Evolutionary conservation across 2,113 vertebrate species (phyloP), one percentile per base, ranked within the genome.

Genomic region (Tor tambroides): DNA sequence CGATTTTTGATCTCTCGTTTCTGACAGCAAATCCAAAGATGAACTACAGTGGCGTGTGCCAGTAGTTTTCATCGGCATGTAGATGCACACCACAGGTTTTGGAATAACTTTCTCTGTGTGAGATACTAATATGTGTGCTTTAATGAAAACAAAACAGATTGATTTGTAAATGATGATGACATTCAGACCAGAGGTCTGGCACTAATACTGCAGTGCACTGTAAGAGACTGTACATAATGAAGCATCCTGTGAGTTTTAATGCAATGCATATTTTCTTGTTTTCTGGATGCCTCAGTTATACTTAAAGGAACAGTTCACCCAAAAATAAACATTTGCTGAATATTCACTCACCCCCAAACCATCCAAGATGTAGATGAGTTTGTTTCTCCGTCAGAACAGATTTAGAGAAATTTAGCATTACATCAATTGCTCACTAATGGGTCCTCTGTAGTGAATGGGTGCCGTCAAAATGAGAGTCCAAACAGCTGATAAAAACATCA

Each of bases 1-100:
- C 75, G 14, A 30, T 54, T 78, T 78, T 74, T 67, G 23, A 46
- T 43, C 1, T 21, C 14, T 81, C 56, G 41, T 61, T 80, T 35
- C 21, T 81, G 56, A 61, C 30, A 14, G 78, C n/a, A 28, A 67
- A 43, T 83, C 80, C 19, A 35, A 69, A 83, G n/a, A 71, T 32
- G 19, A 12, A 35, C 26, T 71, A 4, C 49, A 71, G 26, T 46
- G 3, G 10, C 49, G 17, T 49, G 43, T 12, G 35, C 12, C 23
- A 41, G 35, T 63, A 23, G 51, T 9, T 54, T 26, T 83, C 28
- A 83, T 83, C 49, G 11, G 19, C 26, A 49, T 46, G 26, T 14
- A 65, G 2, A 26, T 65, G 1, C 12, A 75, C 8, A 1, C 41
- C 35, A 67, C 80, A 46, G 63, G 26, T 67, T 81, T 41, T 65